Conservation (phyloP, 2,113 vertebrate species). For the Aythya baeri region DNA sequence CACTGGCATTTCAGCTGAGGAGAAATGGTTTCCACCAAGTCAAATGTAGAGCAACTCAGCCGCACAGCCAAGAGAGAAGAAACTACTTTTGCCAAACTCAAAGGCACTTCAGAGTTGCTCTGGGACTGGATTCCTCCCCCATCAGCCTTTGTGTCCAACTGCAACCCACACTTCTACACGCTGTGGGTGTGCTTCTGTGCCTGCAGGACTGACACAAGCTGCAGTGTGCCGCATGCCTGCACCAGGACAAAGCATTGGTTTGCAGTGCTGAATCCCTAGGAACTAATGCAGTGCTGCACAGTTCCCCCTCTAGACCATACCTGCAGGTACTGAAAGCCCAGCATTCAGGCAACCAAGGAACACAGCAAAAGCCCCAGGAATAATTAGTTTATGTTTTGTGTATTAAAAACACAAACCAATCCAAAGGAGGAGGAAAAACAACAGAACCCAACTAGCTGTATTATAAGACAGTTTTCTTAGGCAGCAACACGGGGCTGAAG, state of each 20-base stretch:
- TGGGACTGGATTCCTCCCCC: neutral
- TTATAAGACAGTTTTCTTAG: neutral
- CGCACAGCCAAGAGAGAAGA: neutral
- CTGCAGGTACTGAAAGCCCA: neutral
- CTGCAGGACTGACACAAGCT: accelerated
- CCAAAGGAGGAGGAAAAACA: neutral
- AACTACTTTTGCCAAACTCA: neutral
- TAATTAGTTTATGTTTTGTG: neutral
- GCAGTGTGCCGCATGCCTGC: accelerated
- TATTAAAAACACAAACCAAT: neutral
- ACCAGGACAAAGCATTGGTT: too few species aligned
- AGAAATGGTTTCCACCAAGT: neutral
- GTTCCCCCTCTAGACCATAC: accelerated
- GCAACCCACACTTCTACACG: neutral
- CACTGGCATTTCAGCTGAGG: neutral
- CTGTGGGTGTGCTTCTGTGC: neutral
- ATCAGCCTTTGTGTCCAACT: accelerated
- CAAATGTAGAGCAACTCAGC: neutral
- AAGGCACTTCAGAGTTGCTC: neutral
- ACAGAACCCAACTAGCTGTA: neutral
- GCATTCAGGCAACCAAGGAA: neutral
- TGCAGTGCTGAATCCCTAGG: too few species aligned
- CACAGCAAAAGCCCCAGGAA: neutral
- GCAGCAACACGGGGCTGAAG: accelerated
- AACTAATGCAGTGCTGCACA: accelerated